These are phyloP conservation scores for Zeus faber DNA, from an alignment of 2,113 vertebrate genomes.

Conservation along the genomic window DNA sequence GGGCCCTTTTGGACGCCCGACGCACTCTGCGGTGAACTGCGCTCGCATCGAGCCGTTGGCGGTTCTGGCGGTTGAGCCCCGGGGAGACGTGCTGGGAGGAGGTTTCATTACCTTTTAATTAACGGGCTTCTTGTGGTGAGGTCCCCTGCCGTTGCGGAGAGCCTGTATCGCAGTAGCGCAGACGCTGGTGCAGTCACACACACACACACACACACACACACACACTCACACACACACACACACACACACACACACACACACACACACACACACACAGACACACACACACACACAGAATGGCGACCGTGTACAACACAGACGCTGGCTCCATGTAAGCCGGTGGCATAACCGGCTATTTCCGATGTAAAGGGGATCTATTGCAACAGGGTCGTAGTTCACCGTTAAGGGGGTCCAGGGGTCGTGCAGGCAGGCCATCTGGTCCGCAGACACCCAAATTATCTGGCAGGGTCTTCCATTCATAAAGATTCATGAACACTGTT, in stretches of 20 bases:
- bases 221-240: neutral
- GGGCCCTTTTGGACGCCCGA: too few species aligned
- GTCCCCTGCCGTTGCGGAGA: too few species aligned
- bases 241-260: neutral
- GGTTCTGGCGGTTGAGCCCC: too few species aligned
- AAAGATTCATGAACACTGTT: too few species aligned
- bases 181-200: neutral
- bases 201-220: neutral
- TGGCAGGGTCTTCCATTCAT: constrained; percentile 5
- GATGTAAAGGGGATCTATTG: constrained; percentile 33
- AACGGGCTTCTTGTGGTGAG: too few species aligned
- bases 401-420: constrained; percentile 47
- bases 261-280: neutral
- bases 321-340: constrained; percentile 30
- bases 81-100: too few species aligned
- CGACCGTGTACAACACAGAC: constrained; percentile 3
- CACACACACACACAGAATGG: neutral
- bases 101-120: too few species aligned
- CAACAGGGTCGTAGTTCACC: constrained; percentile 43
- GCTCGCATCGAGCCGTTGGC: too few species aligned
- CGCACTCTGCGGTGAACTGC: too few species aligned
- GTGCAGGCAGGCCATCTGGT: constrained; percentile 49
- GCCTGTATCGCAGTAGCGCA: too few species aligned
- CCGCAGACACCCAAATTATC: too few species aligned
- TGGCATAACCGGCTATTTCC: constrained; percentile 50